These are phyloP conservation scores for Gymnothorax reevesii DNA, from an alignment of 2,797 vertebrate species.

Conservation along the genomic window DNA sequence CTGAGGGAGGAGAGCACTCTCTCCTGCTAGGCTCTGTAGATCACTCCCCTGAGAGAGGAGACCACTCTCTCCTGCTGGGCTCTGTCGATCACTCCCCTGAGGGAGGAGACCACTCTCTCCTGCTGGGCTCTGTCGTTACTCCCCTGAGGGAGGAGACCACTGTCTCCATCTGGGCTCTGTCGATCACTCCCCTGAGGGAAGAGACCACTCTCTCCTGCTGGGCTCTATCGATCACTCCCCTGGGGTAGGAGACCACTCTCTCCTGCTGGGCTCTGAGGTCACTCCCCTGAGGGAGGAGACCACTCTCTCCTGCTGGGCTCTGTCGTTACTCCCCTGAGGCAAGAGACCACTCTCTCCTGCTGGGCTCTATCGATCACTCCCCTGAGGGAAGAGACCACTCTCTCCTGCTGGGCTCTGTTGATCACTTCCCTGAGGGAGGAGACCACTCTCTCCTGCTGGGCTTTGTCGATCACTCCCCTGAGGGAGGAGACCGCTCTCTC, in stretches of 20 bases:
- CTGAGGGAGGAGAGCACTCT: too few species aligned
- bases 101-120: too few species aligned
- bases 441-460: too few species aligned
- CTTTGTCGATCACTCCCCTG: neutral
- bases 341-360: too few species aligned
- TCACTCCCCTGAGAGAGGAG: neutral
- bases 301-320: neutral
- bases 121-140: neutral
- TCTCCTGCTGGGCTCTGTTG: neutral
- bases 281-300: neutral
- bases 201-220: too few species aligned
- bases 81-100: neutral
- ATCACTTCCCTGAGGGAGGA: neutral
- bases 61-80: too few species aligned
- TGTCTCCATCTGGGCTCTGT: neutral
- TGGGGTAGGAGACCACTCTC: too few species aligned
- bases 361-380: neutral
- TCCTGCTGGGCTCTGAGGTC: neutral
- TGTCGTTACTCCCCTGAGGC: neutral
- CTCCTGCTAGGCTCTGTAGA: neutral
- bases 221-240: neutral
- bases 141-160: too few species aligned
- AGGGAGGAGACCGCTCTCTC: too few species aligned
- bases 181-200: neutral
- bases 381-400: too few species aligned